Evolutionary conservation across 2,888 invertebrate species (phyloP).

Genomic region (Pristionchus arcanus): DNA sequence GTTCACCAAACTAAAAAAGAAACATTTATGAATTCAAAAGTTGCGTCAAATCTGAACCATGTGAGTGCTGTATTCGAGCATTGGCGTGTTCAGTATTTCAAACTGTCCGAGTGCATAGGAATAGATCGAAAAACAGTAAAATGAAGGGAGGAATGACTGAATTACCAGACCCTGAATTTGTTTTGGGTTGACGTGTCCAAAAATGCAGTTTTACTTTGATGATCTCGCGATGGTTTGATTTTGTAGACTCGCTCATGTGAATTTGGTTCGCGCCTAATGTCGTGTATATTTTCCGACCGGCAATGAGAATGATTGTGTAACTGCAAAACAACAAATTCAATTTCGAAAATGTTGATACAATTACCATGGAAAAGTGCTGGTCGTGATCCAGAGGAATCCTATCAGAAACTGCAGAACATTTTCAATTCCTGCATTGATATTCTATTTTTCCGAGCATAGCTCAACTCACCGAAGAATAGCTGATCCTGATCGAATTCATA

Average conservation of each 20-base stretch:
- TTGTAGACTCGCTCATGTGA: slow-evolving; percentile 26
- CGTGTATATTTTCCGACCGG: background rate
- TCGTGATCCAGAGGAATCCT: background rate
- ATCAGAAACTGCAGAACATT: background rate
- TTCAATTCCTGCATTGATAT: background rate
- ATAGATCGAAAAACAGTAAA: slow-evolving; percentile 9
- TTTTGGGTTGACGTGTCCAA: background rate
- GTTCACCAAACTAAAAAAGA: slow-evolving; percentile 31
- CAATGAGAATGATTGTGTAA: slow-evolving; percentile 14
- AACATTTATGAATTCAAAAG: background rate
- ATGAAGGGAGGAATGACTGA: background rate
- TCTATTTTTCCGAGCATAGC: background rate
- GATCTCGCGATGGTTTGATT: background rate
- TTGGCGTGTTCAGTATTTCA: background rate
- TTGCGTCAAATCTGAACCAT: background rate
- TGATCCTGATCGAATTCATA: background rate
- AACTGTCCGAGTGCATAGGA: slow-evolving; percentile 31
- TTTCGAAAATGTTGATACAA: background rate
- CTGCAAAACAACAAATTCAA: background rate
- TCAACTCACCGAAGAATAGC: background rate
- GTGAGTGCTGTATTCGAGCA: slow-evolving; percentile 27
- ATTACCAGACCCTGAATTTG: slow-evolving; percentile 6
- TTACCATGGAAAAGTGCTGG: background rate
- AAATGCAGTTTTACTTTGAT: background rate
- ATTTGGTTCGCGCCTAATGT: background rate